Evolutionary conservation across 2,888 invertebrate genomes (phyloP), one percentile per base, ranked within the genome.

Genomic region (Tridacna crocea): DNA sequence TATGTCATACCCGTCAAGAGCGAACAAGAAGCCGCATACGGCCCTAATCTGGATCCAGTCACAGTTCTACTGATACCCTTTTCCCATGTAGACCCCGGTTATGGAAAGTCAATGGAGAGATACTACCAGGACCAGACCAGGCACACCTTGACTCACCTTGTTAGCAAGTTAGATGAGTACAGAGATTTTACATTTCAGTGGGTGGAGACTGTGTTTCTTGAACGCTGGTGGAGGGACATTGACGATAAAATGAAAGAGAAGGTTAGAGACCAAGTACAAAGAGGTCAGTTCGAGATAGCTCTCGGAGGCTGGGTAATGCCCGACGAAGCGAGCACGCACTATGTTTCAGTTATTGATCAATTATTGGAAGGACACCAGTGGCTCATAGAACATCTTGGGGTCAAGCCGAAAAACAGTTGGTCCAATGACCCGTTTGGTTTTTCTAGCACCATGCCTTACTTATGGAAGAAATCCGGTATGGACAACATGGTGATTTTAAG

Each of bases 71-170:
- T 99, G 60, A 97, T 99, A 17, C 98, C 99, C 0, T 98, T 98
- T 94, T 98, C 98, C 0, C 99, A 99, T 95, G 98, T 98, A 93
- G 99, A 99, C 95, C 99, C 99, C 0, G 99, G 99, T 79, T 99
- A 99, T 99, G 95, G 99, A 92, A 97, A 97, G 95, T 99, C 99
- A 0, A 98, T 98, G 94, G 98, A 98, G 91, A 97, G 97, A 92
- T 99, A 99, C 94, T 99, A 98, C 94, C 97, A 97, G 93, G 96
- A 91, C 55, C 92, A 94, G 84, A 94, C 99, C 0, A 96, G 97
- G 82, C 97, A 97, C 92, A 99, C 99, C 1, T 66, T 86, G 3
- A 22, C 79, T 95, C 97, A 98, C 94, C 97, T 99, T 95, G 97
- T 99, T 24, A 96, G 97, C 77, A 98, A 99, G 94, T 95, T 99